phyloP scores from a whole-genome alignment of 1,140 invertebrate species.

The Chironomus striatipennis region DNA sequence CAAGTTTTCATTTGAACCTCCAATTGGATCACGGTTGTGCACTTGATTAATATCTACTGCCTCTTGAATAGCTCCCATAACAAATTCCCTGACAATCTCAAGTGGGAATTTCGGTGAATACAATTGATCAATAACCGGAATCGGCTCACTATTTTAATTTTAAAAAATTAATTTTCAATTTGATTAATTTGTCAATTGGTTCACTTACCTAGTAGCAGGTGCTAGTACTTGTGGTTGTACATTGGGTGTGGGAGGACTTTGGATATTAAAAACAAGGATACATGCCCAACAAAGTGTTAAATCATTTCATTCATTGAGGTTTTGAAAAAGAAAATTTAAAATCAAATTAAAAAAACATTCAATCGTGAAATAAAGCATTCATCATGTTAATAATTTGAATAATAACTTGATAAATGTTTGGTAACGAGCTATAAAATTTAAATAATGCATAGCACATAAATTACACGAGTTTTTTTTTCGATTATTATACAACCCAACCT shows the following conservation, averaged over 20 bases:
- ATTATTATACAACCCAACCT: too few species aligned
- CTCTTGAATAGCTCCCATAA: constrained; percentile 88
- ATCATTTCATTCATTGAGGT: not conserved
- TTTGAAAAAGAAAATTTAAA: constrained; percentile 24
- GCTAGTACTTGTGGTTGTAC: constrained; percentile 29
- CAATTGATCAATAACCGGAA: constrained; percentile 78
- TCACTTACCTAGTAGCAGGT: constrained; percentile 44
- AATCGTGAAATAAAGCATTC: too few species aligned
- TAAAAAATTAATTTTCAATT: too few species aligned
- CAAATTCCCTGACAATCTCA: constrained; percentile 84
- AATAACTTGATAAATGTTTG: too few species aligned
- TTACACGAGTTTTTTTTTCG: too few species aligned
- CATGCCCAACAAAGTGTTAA: constrained; percentile 8
- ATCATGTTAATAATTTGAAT: too few species aligned
- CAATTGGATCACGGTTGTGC: constrained; percentile 96
- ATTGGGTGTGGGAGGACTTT: constrained; percentile 31
- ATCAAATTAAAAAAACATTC: too few species aligned
- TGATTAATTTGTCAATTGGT: too few species aligned
- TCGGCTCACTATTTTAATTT: constrained; percentile 71
- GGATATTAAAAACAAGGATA: not conserved
- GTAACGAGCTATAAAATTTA: too few species aligned
- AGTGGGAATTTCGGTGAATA: constrained; percentile 92
- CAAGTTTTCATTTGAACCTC: constrained; percentile 94
- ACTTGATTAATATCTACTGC: constrained; percentile 94
- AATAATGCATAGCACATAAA: too few species aligned